A percentile compares a stretch with the other conserved stretches of the same genome.
Evolutionary conservation across 2,888 invertebrate species (phyloP).

Genomic region (Abscondita cerata): DNA sequence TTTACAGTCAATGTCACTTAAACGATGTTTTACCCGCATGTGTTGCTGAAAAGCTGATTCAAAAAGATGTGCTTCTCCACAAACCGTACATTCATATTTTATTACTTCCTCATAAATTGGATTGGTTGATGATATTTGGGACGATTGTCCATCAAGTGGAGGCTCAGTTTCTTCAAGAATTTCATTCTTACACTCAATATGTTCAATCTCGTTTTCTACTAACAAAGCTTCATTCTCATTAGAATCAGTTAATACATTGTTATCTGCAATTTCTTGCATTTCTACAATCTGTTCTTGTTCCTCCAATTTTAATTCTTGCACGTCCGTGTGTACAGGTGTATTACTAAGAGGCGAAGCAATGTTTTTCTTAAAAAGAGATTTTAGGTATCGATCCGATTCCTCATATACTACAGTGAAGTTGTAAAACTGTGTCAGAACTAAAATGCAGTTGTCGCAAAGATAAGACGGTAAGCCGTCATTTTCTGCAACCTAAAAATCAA

Average conservation of each 20-base stretch:
- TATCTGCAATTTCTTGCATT: background rate
- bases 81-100: constrained; percentile 30
- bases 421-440: constrained; percentile 37
- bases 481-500: constrained; percentile 22
- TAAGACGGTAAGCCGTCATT: constrained; percentile 30
- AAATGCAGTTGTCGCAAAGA: constrained; percentile 36
- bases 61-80: constrained; percentile 32
- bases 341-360: background rate
- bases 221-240: background rate
- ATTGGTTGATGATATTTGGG: background rate
- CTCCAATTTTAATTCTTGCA: constrained; percentile 3
- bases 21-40: constrained; percentile 24
- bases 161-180: background rate
- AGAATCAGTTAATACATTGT: background rate
- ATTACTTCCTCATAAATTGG: constrained; percentile 21
- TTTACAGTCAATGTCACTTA: constrained; percentile 21
- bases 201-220: background rate
- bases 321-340: background rate
- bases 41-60: constrained; percentile 24
- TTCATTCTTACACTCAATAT: background rate
- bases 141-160: background rate
- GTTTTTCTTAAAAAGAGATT: background rate
- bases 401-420: constrained; percentile 38
- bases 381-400: constrained; percentile 25
- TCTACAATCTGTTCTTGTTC: background rate